Evolutionary conservation across 2,888 invertebrate genomes (phyloP), one percentile per base, ranked within the genome.

Genomic region (Allacma fusca): DNA sequence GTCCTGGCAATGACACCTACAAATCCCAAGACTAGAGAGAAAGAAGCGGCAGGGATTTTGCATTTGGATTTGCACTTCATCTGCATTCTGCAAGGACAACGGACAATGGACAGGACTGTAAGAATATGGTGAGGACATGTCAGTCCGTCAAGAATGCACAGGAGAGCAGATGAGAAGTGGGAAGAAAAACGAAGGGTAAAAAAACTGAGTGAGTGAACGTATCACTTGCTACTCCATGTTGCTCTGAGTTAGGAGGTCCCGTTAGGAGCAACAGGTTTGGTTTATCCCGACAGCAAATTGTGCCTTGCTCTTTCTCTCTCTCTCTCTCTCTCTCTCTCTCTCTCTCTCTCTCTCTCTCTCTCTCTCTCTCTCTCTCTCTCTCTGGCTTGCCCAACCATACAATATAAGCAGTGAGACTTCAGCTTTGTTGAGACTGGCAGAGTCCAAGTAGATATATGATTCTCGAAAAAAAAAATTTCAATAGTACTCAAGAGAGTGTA

Each of bases 241-340:
- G n/a, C 50, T 50, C 70, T 57, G 72, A 72, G 72, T 75, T 65
- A 80, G 76, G 78, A 70, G 44, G 77, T 80, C 80, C 80, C 80
- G 80, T 80, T 80, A 80, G 78, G 73, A 69, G 75, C 80, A 80
- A 80, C 80, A 80, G 80, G 80, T 80, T 80, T 80, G 69, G 64
- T 64, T 44, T 62, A 74, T 74, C 74, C 74, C 74, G 74, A 74
- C 65, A 65, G 74, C 74, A 64, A 74, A 34, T 23, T 29, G 21
- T 34, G 13, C 24, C 24, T 62, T 21, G 24, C 62, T 24, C 26
- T 9, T 62, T 12, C 24, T 62, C 4, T 62, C 34, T 34, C 9
- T 70, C 44, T 74, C 19, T 68, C 68, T 40, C 40, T 43, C 34
- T 65, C 64, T 28, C 44, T 74, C 9, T 70, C 44, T 74, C 19